Base-by-base conservation (phyloP, 2,888 invertebrate genomes). In the Macaria notata region DNA sequence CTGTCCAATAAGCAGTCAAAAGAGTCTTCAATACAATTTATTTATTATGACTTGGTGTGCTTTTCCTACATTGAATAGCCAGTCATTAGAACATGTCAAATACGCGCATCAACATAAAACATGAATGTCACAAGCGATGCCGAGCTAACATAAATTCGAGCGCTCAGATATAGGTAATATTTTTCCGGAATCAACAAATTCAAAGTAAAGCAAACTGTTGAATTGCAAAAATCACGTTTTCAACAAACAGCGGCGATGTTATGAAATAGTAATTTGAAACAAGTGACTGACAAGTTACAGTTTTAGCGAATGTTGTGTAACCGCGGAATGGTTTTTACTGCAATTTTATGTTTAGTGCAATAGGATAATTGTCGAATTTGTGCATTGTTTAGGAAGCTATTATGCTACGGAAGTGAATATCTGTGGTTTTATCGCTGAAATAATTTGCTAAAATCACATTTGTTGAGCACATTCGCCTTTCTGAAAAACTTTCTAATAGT, bases 281-380 rank as follows among this genome's bases (percentile, higher is more conserved):
- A 59, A 64, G 60, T 49, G 59, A 62, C 63, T 65, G 61, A 56
- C 63, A 58, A 63, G 61, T 61, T 61, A 59, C 62, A 61, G 49
- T 56, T 58, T 56, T 61, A 62, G 51, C 50, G 55, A 48, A 52
- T 56, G 51, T 64, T 62, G 57, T 50, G 64, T 53, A 60, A 64
- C 48, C 19, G 51, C 49, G 46, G n/a, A 57, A 56, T 50, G 9
- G 55, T 57, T 59, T 41, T n/a, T 41, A 41, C 8, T 36, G 33
- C 33, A 36, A 36, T 36, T 41, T 55, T 47, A 54, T 61, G 56
- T 58, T 61, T 50, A 33, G 54, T 63, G 51, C 55, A 51, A 56
- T 33, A 51, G 29, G 31, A 42, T 52, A 49, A 54, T 56, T 51
- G 51, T 51, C 54, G 54, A 42, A 36, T 49, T 49, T 50, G 54